Evolutionary conservation across 2,797 vertebrate genomes (phyloP).

Genomic region (Brotogeris chrysoptera): DNA sequence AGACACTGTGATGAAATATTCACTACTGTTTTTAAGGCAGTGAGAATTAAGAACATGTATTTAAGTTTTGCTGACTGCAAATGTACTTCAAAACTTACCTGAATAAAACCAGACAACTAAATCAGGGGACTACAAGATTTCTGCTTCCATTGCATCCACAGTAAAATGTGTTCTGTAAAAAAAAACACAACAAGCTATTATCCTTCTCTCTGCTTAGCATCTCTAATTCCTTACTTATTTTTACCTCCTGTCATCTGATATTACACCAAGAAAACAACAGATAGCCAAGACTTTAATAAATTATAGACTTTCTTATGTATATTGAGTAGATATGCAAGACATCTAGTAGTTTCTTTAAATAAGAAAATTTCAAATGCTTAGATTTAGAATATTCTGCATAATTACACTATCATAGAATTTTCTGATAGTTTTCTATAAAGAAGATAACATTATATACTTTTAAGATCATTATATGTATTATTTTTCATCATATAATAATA

Average conservation of each 20-base stretch:
- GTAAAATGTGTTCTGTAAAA: not conserved
- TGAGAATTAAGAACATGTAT: not conserved
- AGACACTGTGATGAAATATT: not conserved
- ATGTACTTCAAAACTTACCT: not conserved
- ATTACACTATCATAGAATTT: not conserved
- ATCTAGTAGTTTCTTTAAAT: not conserved
- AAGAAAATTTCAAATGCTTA: not conserved
- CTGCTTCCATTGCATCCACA: not conserved
- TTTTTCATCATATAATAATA: too few species aligned
- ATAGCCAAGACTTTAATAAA: not conserved
- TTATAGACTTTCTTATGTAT: not conserved
- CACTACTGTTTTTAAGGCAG: not conserved
- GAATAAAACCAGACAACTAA: not conserved
- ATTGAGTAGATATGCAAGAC: not conserved
- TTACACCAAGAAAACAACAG: not conserved
- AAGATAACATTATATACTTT: not conserved
- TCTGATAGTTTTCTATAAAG: not conserved
- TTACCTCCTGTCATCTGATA: not conserved
- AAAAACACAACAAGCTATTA: accelerated
- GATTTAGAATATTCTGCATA: not conserved
- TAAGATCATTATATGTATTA: not conserved
- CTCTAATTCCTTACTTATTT: not conserved
- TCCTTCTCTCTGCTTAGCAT: not conserved
- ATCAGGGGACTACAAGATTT: not conserved
- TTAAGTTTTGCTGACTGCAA: not conserved